Evolutionary conservation across 2,797 vertebrate genomes (phyloP).

Genomic region (Tangara arthus): DNA sequence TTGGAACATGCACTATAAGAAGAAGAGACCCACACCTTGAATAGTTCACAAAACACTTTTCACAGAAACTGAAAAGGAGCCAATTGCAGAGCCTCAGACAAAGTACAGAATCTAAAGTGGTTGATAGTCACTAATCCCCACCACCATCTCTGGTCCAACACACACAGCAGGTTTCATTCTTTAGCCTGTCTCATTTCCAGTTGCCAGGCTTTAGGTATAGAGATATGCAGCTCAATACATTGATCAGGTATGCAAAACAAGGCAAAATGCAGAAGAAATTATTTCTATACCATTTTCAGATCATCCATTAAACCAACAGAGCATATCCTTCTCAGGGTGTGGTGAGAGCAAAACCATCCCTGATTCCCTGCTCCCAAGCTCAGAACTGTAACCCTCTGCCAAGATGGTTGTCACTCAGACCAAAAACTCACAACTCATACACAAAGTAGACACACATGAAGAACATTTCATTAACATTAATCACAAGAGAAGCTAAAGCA

Average conservation of each 20-base stretch:
- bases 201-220: not conserved
- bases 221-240: not conserved
- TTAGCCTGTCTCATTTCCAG: not conserved
- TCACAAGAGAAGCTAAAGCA: not conserved
- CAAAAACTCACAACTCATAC: not conserved
- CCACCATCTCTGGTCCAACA: not conserved
- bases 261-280: not conserved
- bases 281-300: not conserved
- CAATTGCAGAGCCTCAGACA: not conserved
- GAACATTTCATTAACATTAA: not conserved
- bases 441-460: not conserved
- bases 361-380: not conserved
- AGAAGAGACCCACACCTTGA: not conserved
- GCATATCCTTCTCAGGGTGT: not conserved
- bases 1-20: not conserved
- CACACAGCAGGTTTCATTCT: not conserved
- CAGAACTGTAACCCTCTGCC: not conserved
- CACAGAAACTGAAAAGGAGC: not conserved
- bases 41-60: not conserved
- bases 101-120: not conserved
- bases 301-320: not conserved
- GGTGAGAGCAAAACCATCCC: not conserved
- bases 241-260: not conserved
- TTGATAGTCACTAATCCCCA: not conserved
- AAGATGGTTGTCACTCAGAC: not conserved